Conservation (phyloP, 1,140 invertebrate genomes). For the Bacillus rossius region DNA sequence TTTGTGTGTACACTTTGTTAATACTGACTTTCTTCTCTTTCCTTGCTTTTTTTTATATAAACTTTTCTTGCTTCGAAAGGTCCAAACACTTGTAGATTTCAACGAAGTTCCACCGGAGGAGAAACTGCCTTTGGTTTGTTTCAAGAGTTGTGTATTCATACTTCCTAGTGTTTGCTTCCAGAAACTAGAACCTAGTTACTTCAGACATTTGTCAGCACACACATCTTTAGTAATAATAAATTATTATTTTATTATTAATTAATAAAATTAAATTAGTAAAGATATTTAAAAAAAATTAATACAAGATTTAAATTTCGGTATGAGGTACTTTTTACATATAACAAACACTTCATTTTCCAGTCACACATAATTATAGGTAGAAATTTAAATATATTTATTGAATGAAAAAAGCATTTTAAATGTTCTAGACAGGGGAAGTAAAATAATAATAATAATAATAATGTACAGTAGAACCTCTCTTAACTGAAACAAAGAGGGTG, state of each 20-base stretch:
- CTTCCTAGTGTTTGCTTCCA: not conserved
- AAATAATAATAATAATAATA: no score
- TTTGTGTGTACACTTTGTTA: not conserved
- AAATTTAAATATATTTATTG: no score
- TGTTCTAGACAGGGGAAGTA: no score
- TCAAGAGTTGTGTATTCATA: constrained; percentile 2
- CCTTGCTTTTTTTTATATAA: constrained; percentile 39
- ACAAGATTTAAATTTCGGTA: no score
- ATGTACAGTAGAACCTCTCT: no score
- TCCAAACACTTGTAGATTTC: constrained; percentile 81
- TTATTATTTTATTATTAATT: not conserved
- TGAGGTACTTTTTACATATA: no score
- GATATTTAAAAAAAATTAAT: no score
- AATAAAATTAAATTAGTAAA: no score
- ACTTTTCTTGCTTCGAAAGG: constrained; percentile 47
- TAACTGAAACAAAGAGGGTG: no score
- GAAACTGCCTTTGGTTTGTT: constrained; percentile 80
- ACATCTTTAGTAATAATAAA: not conserved
- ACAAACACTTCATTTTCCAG: no score
- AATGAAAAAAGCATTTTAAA: no score
- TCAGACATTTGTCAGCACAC: not conserved
- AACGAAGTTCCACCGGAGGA: constrained; percentile 77
- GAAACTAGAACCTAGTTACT: constrained; percentile 1
- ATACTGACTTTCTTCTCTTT: constrained; percentile 30
- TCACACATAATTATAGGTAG: no score